Conservation (phyloP, 2,888 invertebrate species). For the Cremastobaeus sp. region DNA sequence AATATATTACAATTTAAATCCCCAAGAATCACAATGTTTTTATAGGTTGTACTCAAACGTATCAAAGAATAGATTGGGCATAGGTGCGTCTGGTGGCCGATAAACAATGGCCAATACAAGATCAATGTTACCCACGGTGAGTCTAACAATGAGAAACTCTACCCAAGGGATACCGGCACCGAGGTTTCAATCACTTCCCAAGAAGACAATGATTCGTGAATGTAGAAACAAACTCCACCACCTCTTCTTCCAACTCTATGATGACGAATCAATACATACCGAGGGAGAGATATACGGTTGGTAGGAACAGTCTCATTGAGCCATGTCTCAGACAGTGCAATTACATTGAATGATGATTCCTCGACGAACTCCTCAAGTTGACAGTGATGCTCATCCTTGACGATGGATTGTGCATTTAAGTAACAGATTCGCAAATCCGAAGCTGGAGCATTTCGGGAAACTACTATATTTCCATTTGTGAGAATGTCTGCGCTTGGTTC, state of each 20-base stretch:
- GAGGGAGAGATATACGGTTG: not conserved
- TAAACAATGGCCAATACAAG: not conserved
- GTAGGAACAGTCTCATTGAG: not conserved
- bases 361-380: not conserved
- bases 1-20: too few species aligned
- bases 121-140: not conserved
- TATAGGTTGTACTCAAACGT: too few species aligned
- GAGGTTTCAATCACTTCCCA: not conserved
- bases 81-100: too few species aligned
- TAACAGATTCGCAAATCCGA: not conserved
- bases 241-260: not conserved
- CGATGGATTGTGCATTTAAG: not conserved
- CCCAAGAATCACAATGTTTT: too few species aligned
- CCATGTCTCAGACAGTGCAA: conserved; percentile 4
- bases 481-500: too few species aligned
- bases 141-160: not conserved
- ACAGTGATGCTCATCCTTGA: not conserved
- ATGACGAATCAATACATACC: not conserved
- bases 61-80: too few species aligned
- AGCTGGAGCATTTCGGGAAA: too few species aligned
- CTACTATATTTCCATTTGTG: too few species aligned
- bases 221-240: not conserved
- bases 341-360: not conserved
- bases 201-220: too few species aligned
- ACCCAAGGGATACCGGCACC: not conserved